Evolutionary conservation across 1,140 invertebrate species (phyloP).

Genomic region (Hydropsyche tenuis): DNA sequence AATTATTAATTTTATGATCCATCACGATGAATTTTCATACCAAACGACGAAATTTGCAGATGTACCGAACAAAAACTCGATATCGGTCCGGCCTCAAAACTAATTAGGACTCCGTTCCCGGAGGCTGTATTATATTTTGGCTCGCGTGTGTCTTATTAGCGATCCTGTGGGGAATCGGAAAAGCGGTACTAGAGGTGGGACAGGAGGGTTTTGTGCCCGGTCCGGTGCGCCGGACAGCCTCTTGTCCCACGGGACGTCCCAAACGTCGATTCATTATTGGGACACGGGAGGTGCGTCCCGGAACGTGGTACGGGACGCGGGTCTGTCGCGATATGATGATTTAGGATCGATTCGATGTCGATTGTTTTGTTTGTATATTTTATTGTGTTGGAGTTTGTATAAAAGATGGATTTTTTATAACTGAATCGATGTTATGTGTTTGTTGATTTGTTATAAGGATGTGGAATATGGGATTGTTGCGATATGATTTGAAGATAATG

Average conservation of each 20-base stretch:
- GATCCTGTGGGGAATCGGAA: conserved; percentile 22
- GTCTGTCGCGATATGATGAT: neutral
- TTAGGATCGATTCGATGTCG: neutral
- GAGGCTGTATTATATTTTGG: neutral
- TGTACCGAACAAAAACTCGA: neutral
- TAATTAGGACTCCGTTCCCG: neutral
- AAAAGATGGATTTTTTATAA: too few relatives aligned
- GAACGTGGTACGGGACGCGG: conserved; percentile 2
- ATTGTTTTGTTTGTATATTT: too few relatives aligned
- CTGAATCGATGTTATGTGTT: too few relatives aligned
- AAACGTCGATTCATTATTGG: conserved; percentile 49
- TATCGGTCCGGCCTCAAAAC: neutral
- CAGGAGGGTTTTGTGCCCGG: conserved; percentile 10
- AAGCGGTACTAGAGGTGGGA: neutral
- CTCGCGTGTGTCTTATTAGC: conserved; percentile 33
- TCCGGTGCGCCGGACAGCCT: conserved; percentile 27
- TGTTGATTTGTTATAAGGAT: too few relatives aligned
- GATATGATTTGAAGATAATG: too few relatives aligned
- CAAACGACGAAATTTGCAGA: too few relatives aligned
- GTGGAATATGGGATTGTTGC: too few relatives aligned
- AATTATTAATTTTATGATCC: too few relatives aligned
- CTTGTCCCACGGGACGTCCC: conserved; percentile 32
- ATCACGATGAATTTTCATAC: too few relatives aligned
- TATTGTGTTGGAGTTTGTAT: too few relatives aligned
- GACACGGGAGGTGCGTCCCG: conserved; percentile 32